Evolutionary conservation across 2,113 vertebrate genomes (phyloP).

Genomic region (Phalacrocorax brasilianus): DNA sequence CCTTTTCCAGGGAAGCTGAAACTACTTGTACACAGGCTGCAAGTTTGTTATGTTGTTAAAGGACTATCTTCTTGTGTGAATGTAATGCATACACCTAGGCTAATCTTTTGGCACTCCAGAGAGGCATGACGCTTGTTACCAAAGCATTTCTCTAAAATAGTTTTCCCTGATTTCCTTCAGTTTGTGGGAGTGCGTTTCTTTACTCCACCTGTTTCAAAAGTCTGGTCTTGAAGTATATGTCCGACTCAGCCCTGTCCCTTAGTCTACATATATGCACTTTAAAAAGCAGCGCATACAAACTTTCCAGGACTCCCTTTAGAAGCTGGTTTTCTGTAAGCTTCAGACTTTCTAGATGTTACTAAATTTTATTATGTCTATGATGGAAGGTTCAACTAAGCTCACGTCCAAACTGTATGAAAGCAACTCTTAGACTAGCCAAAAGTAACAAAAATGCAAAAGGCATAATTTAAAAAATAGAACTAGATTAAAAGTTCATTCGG

Average conservation of each 20-base stretch:
- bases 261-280: background rate
- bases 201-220: background rate
- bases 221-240: background rate
- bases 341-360: background rate
- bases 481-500: background rate
- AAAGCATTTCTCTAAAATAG: background rate
- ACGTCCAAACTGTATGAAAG: background rate
- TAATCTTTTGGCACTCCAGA: background rate
- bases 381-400: background rate
- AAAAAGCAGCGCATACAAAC: background rate
- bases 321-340: background rate
- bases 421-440: background rate
- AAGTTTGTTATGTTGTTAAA: background rate
- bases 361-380: background rate
- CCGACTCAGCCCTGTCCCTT: background rate
- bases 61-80: background rate
- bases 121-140: background rate
- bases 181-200: background rate
- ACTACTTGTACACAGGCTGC: background rate
- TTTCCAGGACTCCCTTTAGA: background rate
- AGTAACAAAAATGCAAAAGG: background rate
- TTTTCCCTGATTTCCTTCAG: background rate
- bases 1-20: background rate
- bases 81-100: background rate
- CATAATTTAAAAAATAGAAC: background rate